Evolutionary conservation across 1,140 invertebrate species (phyloP), one percentile per base, ranked within the genome.

Genomic region (Spodoptera frugiperda): DNA sequence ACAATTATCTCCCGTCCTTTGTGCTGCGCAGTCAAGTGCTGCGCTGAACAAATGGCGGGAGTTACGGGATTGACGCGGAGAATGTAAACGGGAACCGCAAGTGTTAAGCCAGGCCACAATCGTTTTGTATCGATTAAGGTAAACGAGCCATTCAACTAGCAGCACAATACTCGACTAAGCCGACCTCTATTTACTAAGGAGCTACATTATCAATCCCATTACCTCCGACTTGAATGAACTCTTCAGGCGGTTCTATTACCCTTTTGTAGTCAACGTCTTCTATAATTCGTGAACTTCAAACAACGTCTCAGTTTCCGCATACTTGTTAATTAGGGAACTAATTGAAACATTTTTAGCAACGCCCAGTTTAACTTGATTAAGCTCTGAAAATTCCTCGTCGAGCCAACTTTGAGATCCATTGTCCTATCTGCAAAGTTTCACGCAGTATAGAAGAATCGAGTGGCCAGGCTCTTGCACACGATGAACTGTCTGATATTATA

Each of bases 321-420:
- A 73, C 54, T 74, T 74, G 54, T 61, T 74, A 48, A 74, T 74
- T 61, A 74, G 21, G 10, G n/a, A 49, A 15, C 44, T 74, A 71
- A 74, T 74, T 74, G 44, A 74, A 74, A 74, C 55, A 74, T 74
- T 74, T 74, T 49, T 61, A 73, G 48, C 54, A 61, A 17, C 44
- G 54, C 9, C 54, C 44, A 19, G 55, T 74, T 61, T 49, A 61
- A 61, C 39, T 74, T 74, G 46, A 74, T 74, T 74, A 74, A 74
- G 71, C 21, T 73, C 17, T 49, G 55, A 74, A 74, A 33, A 59
- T 74, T 61, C 46, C 71, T 70, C 48, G 15, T 39, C 25, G n/a
- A 21, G 5, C 14, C 39, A 74, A 74, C 54, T 74, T 49, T 70
- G 67, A 33, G 25, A 57, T 49, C 71, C 46, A 74, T 74, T 74